Conservation (phyloP, 35 echinoderm and acorn worm genomes). For the Patiria miniata region DNA sequence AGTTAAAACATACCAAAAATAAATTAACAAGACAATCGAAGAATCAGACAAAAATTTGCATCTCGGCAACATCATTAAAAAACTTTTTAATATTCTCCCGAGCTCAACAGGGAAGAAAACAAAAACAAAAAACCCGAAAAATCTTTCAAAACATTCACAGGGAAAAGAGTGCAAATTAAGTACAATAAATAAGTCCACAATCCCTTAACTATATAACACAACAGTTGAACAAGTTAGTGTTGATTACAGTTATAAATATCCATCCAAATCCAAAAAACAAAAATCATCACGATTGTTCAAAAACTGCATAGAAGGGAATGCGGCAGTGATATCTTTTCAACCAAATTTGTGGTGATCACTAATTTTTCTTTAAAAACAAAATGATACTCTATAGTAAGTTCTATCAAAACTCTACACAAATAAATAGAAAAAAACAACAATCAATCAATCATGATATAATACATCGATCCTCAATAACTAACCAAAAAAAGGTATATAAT, state of each 20-base stretch:
- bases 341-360: neutral
- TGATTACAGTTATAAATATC: neutral
- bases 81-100: slow-evolving; percentile 3
- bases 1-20: no score
- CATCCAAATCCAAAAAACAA: neutral
- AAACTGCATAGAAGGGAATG: neutral
- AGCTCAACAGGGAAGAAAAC: neutral
- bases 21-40: no score
- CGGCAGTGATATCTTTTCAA: neutral
- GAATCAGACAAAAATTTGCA: no score
- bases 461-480: neutral
- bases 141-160: neutral
- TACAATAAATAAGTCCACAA: neutral
- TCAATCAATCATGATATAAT: neutral
- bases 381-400: neutral
- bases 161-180: neutral
- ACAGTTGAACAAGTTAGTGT: neutral
- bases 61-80: neutral
- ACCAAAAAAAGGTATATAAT: neutral
- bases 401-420: slow-evolving; percentile 25
- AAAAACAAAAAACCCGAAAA: neutral
- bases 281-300: neutral
- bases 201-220: neutral
- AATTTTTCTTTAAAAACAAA: neutral
- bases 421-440: slow-evolving; percentile 9